A percentile compares a stretch with the other conserved stretches of the same genome.
Evolutionary conservation across 2,113 vertebrate species (phyloP).

Genomic region (Parotia lawesii): DNA sequence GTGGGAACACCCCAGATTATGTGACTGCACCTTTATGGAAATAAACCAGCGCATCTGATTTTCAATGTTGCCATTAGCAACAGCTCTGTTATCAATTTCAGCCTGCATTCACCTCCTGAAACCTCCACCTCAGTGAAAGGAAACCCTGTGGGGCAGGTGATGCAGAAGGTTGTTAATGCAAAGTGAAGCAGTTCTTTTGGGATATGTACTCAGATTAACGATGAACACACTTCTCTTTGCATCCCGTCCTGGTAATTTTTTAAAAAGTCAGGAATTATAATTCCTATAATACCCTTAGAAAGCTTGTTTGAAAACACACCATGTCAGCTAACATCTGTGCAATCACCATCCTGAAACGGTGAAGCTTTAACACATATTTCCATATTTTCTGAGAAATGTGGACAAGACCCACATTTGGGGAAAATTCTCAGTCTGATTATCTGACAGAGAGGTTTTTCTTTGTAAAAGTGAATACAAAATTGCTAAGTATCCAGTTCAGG

Average conservation of each 20-base stretch:
- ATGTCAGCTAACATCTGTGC: neutral
- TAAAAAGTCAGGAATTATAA: neutral
- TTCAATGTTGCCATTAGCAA: conserved; percentile 28
- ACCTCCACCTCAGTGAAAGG: neutral
- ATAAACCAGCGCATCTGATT: neutral
- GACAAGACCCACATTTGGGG: neutral
- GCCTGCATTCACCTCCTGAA: neutral
- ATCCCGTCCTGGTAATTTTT: neutral
- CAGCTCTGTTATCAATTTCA: conserved; percentile 14
- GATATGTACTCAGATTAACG: neutral
- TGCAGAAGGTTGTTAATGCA: neutral
- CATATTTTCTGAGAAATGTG: neutral
- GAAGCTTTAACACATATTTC: neutral
- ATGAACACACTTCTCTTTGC: neutral
- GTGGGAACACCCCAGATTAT: neutral
- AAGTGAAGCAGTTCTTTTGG: neutral
- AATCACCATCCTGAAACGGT: neutral
- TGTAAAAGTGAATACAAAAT: neutral
- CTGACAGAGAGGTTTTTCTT: neutral
- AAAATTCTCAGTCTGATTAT: neutral
- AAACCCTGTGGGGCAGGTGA: neutral
- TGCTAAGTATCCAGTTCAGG: neutral
- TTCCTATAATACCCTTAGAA: neutral
- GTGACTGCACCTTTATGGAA: neutral
- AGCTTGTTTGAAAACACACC: neutral